Conservation (phyloP, 2,888 invertebrate genomes). For the Nephrotoma guestfalica region DNA sequence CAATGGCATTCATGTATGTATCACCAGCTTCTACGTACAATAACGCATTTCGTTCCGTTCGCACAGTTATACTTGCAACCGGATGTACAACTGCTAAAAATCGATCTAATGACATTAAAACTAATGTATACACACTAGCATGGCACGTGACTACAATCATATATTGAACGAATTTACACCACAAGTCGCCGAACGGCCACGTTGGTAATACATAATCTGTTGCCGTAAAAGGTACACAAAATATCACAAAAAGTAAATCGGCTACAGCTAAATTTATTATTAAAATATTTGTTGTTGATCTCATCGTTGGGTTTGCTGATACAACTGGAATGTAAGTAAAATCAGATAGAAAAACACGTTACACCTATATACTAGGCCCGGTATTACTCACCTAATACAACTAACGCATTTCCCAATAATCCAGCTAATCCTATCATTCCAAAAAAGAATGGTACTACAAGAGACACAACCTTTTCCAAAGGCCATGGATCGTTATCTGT, state of each 20-base stretch:
- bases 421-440: constrained; percentile 76
- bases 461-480: constrained; percentile 48
- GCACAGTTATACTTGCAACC: constrained; percentile 69
- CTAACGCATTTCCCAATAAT: constrained; percentile 76
- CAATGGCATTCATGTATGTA: neutral
- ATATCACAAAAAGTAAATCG: constrained; percentile 79
- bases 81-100: constrained; percentile 91
- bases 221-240: constrained; percentile 90
- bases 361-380: too few species aligned
- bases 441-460: constrained; percentile 68
- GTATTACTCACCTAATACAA: constrained; percentile 46
- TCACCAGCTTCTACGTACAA: constrained; percentile 24
- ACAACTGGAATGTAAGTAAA: constrained; percentile 41
- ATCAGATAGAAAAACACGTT: neutral
- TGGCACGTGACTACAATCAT: constrained; percentile 85
- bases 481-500: constrained; percentile 37
- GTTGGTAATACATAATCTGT: constrained; percentile 73
- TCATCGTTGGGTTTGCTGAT: constrained; percentile 77
- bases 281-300: constrained; percentile 82
- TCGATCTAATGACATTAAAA: constrained; percentile 83
- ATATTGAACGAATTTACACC: constrained; percentile 78
- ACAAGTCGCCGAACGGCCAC: constrained; percentile 83
- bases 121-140: constrained; percentile 84
- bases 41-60: constrained; percentile 69
- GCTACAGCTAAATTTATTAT: constrained; percentile 84